Base-by-base conservation (phyloP, 2,888 invertebrate genomes). In the Drosophila rubida region DNA sequence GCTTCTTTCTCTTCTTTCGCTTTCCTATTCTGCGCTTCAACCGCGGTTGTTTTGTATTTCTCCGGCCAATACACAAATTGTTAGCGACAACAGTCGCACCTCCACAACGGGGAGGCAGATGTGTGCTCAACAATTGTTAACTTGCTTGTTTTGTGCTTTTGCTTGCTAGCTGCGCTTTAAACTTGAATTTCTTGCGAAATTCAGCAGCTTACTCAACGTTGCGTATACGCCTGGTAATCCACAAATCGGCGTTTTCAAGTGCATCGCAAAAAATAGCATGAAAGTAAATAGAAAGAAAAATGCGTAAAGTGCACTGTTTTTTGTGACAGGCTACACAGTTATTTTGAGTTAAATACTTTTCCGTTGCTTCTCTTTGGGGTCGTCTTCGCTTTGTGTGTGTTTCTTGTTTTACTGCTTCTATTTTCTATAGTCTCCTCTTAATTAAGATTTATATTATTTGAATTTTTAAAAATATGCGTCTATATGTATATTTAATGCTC, bases 201-300 rank as follows among this genome's bases (percentile, higher is more conserved):
- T 64, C 51, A 63, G 73, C 63, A 73, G 75, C 68, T 54, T 25
- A 11, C 54, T 41, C 59, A 30, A 30, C 59, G 72, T 75, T 76
- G 75, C 84, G 71, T 84, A 88, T 89, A 86, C 89, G 89, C 89
- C 89, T 88, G 88, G 89, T 89, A 89, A 90, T 90, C 90, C 90
- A 89, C 90, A 89, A 83, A 76, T 67, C 82, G 87, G 86, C 90
- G 86, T 78, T 79, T 59, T 59, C 51, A 53, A 69, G 60, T 75
- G 71, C 68, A 72, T 48, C 44, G 35, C 32, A 32, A 27, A 32
- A 11, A 32, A 53, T 19, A 27, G 51, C 71, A 73, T 71, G 72
- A 75, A 77, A 72, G 46, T 54, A 58, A 14, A 61, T 35, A 45
- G 48, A 23, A 25, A 27, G n/a, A 59, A 49, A 45, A 59, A 53